Percentiles rank a stretch among this genome's conserved stretches.
These are phyloP conservation scores for Perognathus longimembris DNA, from an alignment of 2,113 vertebrate genomes.

Conservation along the genomic window DNA sequence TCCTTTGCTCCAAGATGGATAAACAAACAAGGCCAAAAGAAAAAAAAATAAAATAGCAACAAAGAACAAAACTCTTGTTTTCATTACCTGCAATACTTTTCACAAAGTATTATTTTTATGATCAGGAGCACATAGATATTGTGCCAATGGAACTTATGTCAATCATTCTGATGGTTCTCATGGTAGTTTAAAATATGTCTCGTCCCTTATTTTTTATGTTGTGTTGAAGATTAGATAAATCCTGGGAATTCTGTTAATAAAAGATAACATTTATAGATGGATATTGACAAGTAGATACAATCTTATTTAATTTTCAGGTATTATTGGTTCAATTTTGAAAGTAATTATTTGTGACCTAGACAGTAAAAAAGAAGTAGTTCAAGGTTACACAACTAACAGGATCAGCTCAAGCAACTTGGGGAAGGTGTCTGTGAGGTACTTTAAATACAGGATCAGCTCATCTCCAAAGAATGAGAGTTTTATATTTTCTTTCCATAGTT, in stretches of 20 bases:
- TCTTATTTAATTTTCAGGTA: not conserved
- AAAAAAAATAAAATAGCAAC: too few relatives aligned
- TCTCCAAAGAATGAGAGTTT: too few relatives aligned
- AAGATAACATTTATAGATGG: not conserved
- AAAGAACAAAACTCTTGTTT: too few relatives aligned
- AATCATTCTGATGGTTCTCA: not conserved
- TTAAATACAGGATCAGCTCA: too few relatives aligned
- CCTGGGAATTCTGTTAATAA: not conserved
- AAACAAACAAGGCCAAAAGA: too few relatives aligned
- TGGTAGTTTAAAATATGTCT: not conserved
- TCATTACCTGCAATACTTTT: too few relatives aligned
- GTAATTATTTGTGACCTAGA: not conserved
- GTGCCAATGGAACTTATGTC: not conserved
- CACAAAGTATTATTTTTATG: too few relatives aligned
- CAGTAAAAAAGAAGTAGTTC: not conserved
- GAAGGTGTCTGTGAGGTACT: too few relatives aligned
- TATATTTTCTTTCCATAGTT: too few relatives aligned
- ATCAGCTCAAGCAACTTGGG: too few relatives aligned
- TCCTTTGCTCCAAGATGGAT: too few relatives aligned
- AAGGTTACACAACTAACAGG: not conserved
- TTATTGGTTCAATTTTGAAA: not conserved
- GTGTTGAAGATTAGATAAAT: not conserved
- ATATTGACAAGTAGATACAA: not conserved
- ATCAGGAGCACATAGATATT: not conserved
- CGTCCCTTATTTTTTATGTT: not conserved